phyloP scores from a whole-genome alignment of 2,113 vertebrate genomes.

The Mobula hypostoma region DNA sequence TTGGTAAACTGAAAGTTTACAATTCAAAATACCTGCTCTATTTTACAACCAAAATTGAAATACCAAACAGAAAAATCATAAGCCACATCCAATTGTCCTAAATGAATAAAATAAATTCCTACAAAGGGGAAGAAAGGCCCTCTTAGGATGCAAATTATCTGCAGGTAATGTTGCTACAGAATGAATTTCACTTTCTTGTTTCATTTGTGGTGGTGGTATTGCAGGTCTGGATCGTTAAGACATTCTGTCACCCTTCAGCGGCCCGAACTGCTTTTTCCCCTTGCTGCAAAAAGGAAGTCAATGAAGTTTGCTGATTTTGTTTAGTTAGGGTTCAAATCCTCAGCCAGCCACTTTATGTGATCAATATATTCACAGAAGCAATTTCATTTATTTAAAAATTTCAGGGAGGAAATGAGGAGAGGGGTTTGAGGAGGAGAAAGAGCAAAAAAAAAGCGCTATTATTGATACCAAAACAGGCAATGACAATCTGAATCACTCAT shows the following conservation, averaged over 20 bases:
- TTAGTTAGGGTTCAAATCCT: neutral
- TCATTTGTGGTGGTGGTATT: conserved; percentile 2
- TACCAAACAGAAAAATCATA: neutral
- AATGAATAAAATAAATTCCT: neutral
- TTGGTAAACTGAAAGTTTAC: neutral
- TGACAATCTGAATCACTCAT: neutral
- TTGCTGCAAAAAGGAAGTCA: conserved; percentile 10
- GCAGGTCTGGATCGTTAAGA: conserved; percentile 5
- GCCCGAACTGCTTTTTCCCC: neutral
- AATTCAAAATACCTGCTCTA: neutral
- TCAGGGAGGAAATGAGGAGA: neutral
- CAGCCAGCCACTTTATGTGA: conserved; percentile 1
- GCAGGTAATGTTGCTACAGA: neutral
- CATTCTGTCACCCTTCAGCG: conserved; percentile 19
- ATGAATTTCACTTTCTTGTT: conserved; percentile 17
- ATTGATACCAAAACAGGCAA: neutral
- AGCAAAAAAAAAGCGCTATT: neutral
- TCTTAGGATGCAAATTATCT: neutral
- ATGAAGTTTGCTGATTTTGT: conserved; percentile 4
- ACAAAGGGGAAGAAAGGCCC: neutral
- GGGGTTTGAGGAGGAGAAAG: no score
- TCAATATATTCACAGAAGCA: conserved; percentile 22
- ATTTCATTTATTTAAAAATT: neutral
- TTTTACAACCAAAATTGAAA: conserved; percentile 15
- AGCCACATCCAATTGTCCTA: conserved; percentile 6